These are phyloP conservation scores for Colaptes auratus DNA, from an alignment of 2,113 vertebrate species.

Conservation along the genomic window DNA sequence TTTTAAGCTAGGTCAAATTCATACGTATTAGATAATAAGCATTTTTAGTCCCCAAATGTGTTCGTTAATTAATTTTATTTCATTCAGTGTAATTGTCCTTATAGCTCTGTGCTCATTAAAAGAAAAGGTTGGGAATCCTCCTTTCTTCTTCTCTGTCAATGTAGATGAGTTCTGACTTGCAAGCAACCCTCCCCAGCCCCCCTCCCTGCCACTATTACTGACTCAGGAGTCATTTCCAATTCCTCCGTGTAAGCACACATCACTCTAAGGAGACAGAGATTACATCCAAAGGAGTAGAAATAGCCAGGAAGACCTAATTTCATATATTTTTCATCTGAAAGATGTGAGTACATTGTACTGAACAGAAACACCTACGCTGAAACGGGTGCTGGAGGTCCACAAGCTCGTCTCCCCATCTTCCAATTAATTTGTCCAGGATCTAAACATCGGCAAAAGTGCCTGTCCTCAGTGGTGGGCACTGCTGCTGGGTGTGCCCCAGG, in stretches of 20 bases:
- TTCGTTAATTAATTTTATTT: constrained; percentile 65
- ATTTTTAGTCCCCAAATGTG: constrained; percentile 63
- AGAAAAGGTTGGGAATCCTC: constrained; percentile 36
- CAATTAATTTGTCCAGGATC: background rate
- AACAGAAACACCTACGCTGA: background rate
- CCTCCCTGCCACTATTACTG: background rate
- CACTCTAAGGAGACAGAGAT: constrained; percentile 41
- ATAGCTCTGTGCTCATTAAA: constrained; percentile 59
- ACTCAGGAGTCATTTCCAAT: constrained; percentile 52
- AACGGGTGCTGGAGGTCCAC: background rate
- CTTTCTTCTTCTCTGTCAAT: constrained; percentile 37
- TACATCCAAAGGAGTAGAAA: background rate
- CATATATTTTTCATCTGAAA: background rate
- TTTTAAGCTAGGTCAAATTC: constrained; percentile 64
- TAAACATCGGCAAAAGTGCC: rapidly evolving
- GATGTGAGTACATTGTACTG: rapidly evolving
- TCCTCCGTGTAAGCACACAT: background rate
- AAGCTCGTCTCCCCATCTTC: background rate
- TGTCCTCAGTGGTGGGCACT: background rate
- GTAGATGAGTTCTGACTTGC: constrained; percentile 34
- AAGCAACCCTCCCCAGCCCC: background rate
- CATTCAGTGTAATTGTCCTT: constrained; percentile 58
- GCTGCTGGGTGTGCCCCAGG: rapidly evolving
- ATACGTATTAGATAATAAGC: constrained; percentile 57
- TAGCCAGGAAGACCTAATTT: constrained; percentile 43